Conservation (phyloP, 2,888 invertebrate species). For the Dioctria linearis region DNA sequence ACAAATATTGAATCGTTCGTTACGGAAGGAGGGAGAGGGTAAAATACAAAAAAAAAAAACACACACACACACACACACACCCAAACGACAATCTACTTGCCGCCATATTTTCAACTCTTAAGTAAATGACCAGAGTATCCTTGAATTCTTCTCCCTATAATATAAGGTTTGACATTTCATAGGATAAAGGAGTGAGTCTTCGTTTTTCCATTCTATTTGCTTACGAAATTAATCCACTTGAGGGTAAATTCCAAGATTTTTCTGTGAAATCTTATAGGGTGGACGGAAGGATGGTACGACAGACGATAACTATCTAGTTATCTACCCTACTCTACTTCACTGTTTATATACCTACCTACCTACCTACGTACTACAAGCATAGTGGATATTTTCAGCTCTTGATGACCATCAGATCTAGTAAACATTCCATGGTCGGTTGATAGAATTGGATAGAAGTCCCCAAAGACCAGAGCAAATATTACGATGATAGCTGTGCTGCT, state of each 20-base stretch:
- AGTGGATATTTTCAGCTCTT: background rate
- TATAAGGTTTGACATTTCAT: slow-evolving; percentile 18
- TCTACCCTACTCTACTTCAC: slow-evolving; percentile 16
- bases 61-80: background rate
- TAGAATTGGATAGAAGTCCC: slow-evolving; percentile 28
- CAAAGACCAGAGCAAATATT: slow-evolving; percentile 47
- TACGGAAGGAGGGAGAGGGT: background rate
- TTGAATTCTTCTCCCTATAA: slow-evolving; percentile 5
- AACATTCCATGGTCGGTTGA: slow-evolving; percentile 22
- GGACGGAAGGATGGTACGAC: background rate
- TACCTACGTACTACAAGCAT: background rate
- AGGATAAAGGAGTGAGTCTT: background rate
- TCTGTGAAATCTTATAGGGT: background rate
- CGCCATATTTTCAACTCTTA: slow-evolving; percentile 6
- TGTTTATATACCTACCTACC: background rate
- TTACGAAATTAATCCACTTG: slow-evolving; percentile 39
- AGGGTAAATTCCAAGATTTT: slow-evolving; percentile 32
- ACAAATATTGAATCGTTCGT: slow-evolving; percentile 30
- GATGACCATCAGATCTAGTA: slow-evolving; percentile 1
- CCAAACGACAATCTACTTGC: background rate
- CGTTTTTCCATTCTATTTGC: slow-evolving; percentile 14
- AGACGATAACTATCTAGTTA: background rate
- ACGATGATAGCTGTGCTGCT: slow-evolving; percentile 32
- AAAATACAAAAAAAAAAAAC: slow-evolving; percentile 10
- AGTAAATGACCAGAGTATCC: background rate